Evolutionary conservation across 2,888 invertebrate species (phyloP).

Genomic region (Stenchaetothrips biformis): DNA sequence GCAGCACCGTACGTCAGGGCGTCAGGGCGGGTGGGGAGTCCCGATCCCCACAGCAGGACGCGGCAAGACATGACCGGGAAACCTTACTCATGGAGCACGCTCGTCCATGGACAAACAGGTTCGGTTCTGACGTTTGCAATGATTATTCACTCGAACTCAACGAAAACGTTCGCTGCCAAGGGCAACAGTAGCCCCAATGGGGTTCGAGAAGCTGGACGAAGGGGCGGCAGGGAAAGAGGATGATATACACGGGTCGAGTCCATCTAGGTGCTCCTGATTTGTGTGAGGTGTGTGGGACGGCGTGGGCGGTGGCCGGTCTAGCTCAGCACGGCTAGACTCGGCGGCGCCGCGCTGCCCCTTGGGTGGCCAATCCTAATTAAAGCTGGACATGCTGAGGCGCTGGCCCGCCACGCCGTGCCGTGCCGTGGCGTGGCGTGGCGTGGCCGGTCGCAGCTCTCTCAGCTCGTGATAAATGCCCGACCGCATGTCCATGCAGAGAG

Average conservation of each 20-base stretch:
- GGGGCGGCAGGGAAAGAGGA: no score
- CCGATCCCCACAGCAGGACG: not conserved
- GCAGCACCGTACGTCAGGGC: no score
- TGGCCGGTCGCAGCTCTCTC: not conserved
- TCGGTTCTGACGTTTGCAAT: no score
- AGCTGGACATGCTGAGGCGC: not conserved
- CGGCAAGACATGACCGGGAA: no score
- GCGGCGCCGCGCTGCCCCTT: not conserved
- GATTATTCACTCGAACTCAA: no score
- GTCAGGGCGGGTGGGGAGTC: no score
- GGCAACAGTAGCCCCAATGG: no score
- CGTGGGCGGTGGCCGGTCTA: not conserved
- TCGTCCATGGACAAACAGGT: no score
- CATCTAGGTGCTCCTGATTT: not conserved
- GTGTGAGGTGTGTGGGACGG: not conserved
- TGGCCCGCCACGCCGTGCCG: not conserved
- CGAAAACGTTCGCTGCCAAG: no score
- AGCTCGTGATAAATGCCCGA: not conserved
- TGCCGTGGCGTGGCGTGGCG: not conserved
- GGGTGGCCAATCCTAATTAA: conserved; percentile 22
- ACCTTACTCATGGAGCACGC: no score
- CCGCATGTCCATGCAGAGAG: not conserved
- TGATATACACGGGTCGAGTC: no score
- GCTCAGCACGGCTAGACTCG: not conserved
- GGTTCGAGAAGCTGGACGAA: no score